Evolutionary conservation across 2,888 invertebrate genomes (phyloP).

Genomic region (Lomographa bimaculata): DNA sequence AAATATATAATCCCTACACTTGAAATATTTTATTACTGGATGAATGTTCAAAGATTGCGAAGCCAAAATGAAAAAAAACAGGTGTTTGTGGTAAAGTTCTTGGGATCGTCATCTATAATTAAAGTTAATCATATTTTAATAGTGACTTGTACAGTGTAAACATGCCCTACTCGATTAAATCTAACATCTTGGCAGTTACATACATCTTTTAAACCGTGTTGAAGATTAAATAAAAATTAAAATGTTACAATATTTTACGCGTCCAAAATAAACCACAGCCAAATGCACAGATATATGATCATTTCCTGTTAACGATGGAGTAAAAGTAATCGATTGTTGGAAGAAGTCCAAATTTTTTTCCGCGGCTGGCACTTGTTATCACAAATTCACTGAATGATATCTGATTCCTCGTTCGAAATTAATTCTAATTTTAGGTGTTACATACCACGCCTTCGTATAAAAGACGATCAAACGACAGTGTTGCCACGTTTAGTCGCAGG

Average conservation of each 20-base stretch:
- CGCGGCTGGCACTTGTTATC: slow-evolving; percentile 69
- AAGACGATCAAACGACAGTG: no score
- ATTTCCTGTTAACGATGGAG: slow-evolving; percentile 67
- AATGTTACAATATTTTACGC: slow-evolving; percentile 35
- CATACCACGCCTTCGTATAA: slow-evolving; percentile 44
- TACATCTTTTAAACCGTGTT: slow-evolving; percentile 31
- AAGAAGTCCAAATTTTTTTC: slow-evolving; percentile 64
- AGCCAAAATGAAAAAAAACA: no score
- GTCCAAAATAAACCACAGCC: slow-evolving; percentile 46
- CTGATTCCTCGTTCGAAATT: slow-evolving; percentile 70
- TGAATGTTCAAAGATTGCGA: no score
- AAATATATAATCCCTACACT: no score
- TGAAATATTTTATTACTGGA: no score
- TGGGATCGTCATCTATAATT: no score
- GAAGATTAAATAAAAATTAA: slow-evolving; percentile 34
- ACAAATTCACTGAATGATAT: slow-evolving; percentile 58
- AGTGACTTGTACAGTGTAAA: slow-evolving; percentile 3
- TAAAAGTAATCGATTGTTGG: slow-evolving; percentile 79
- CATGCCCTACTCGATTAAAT: slow-evolving; percentile 22
- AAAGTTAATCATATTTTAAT: no score
- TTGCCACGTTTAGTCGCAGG: no score
- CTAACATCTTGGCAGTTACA: slow-evolving; percentile 28
- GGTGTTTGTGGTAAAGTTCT: no score
- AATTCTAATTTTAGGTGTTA: slow-evolving; percentile 70
- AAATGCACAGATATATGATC: slow-evolving; percentile 54